Conservation (phyloP, 2,797 vertebrate species). For the Lophotriccus pileatus region DNA sequence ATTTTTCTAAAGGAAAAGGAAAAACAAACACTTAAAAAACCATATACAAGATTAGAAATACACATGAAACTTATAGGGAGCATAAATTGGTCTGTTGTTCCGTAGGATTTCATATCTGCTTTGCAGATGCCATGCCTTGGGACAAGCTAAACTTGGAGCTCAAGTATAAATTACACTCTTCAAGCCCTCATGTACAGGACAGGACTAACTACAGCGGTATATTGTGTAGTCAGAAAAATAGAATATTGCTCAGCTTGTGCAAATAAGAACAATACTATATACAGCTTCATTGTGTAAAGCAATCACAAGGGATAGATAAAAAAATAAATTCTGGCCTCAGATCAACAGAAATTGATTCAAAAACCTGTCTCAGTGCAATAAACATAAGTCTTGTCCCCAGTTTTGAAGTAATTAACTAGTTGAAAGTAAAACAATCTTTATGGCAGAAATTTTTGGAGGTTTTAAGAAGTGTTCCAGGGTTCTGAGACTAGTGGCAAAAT, state of each 20-base stretch:
- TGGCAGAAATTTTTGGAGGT: background rate
- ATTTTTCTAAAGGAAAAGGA: background rate
- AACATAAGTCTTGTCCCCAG: background rate
- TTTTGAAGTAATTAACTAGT: background rate
- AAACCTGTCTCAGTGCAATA: slow-evolving; percentile 6
- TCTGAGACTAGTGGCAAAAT: background rate
- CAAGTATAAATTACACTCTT: background rate
- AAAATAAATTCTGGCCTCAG: background rate
- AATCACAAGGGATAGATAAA: background rate
- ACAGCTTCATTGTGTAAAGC: background rate
- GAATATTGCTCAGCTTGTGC: background rate
- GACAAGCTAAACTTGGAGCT: background rate
- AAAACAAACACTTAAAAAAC: background rate
- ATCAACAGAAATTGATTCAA: slow-evolving; percentile 4
- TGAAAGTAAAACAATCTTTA: slow-evolving; percentile 1
- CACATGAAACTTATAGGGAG: background rate
- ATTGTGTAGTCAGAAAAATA: background rate
- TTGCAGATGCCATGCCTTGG: background rate
- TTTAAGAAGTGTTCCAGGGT: background rate
- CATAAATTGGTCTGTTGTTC: background rate
- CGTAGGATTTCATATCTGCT: background rate
- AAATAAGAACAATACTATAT: background rate
- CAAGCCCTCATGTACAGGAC: background rate
- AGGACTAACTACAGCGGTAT: background rate
- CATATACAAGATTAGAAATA: background rate